Percentiles rank a stretch among this genome's conserved stretches.
phyloP scores from a whole-genome alignment of 2,797 vertebrate genomes.

The Acrossocheilus fasciatus region DNA sequence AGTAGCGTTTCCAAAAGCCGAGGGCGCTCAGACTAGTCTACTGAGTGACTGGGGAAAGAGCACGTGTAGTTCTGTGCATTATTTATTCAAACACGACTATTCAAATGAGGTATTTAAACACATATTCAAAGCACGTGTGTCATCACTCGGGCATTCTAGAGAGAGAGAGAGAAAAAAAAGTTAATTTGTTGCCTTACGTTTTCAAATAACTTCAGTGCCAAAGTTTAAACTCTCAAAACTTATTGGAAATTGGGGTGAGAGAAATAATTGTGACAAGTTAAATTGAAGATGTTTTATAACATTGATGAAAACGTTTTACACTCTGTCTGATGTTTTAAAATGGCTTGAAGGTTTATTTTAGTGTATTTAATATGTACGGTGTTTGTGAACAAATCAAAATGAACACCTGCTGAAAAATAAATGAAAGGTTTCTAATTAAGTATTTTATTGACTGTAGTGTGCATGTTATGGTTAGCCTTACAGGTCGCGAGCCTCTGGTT shows the following conservation, averaged over 20 bases:
- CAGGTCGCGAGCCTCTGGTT: constrained; percentile 88
- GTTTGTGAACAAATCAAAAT: background rate
- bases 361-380: background rate
- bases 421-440: background rate
- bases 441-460: background rate
- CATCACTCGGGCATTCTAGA: background rate
- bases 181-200: background rate
- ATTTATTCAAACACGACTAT: constrained; percentile 56
- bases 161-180: background rate
- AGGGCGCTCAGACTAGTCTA: background rate
- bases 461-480: constrained; percentile 78
- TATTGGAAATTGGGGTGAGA: background rate
- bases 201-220: background rate
- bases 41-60: background rate
- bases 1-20: background rate
- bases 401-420: background rate
- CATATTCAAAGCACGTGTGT: constrained; percentile 53
- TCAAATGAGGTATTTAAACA: constrained; percentile 51
- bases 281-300: background rate
- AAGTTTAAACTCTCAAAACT: background rate
- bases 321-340: background rate
- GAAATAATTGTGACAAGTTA: background rate
- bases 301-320: background rate
- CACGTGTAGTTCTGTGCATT: constrained; percentile 16
- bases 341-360: background rate